phyloP scores from a whole-genome alignment of 1,140 invertebrate species.

The Pseudomyrmex concolor region DNA sequence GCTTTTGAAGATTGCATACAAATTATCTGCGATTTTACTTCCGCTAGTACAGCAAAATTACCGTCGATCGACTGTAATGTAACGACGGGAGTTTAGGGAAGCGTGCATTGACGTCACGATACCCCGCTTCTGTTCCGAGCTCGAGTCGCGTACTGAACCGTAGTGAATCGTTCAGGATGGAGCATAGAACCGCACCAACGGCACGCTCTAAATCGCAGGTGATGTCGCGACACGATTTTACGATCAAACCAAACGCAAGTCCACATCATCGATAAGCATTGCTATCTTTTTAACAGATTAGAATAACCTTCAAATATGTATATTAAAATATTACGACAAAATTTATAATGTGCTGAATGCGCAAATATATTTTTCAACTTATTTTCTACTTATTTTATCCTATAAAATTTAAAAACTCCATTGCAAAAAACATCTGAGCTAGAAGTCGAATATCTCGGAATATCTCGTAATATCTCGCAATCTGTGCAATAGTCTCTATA shows the following conservation, averaged over 20 bases:
- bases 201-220: conserved; percentile 52
- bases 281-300: background rate
- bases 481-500: too few relatives aligned
- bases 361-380: too few relatives aligned
- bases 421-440: too few relatives aligned
- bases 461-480: too few relatives aligned
- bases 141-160: conserved; percentile 29
- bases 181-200: conserved; percentile 18
- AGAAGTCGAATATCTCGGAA: too few relatives aligned
- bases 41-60: conserved; percentile 59
- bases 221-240: conserved; percentile 14
- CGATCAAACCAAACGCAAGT: conserved; percentile 30
- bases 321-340: background rate
- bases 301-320: background rate
- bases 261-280: background rate
- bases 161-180: conserved; percentile 58
- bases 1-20: background rate
- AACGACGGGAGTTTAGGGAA: conserved; percentile 69
- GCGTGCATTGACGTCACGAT: conserved; percentile 73
- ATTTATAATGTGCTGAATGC: too few relatives aligned
- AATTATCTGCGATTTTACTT: background rate
- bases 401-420: too few relatives aligned
- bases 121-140: conserved; percentile 39
- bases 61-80: conserved; percentile 49
- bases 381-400: too few relatives aligned